phyloP scores from a whole-genome alignment of 2,888 invertebrate genomes.

The Nymphalis c-album region DNA sequence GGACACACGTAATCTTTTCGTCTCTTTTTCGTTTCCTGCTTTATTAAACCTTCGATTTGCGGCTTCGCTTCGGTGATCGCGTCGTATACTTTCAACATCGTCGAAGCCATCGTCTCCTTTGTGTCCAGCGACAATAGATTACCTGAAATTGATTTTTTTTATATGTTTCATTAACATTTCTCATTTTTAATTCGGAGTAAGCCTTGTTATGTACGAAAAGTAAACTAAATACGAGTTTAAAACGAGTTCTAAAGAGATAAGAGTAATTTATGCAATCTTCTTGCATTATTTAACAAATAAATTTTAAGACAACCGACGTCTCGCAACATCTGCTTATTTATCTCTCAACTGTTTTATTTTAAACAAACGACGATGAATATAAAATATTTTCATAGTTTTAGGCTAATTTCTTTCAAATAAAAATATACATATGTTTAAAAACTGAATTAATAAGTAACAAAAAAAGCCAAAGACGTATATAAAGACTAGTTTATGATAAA shows the following conservation, averaged over 20 bases:
- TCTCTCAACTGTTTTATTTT: no score
- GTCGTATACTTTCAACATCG: constrained; percentile 63
- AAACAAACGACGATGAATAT: no score
- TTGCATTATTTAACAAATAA: no score
- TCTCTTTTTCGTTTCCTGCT: constrained; percentile 63
- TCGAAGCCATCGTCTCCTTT: constrained; percentile 57
- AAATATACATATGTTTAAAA: no score
- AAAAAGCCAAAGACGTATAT: no score
- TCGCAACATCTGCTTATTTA: no score
- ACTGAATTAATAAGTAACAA: no score
- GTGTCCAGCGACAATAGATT: constrained; percentile 59
- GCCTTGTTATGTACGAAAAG: neutral
- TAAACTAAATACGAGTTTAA: neutral
- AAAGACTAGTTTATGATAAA: no score
- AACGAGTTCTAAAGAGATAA: neutral
- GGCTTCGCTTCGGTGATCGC: constrained; percentile 67
- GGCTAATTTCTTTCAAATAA: no score
- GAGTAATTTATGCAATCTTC: no score
- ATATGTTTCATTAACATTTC: neutral
- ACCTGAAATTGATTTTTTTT: constrained; percentile 45
- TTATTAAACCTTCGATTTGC: constrained; percentile 72
- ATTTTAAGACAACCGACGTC: neutral
- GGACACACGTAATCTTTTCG: constrained; percentile 66
- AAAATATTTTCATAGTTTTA: no score
- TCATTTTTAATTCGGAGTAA: neutral